Percentiles rank a stretch among this genome's conserved stretches.
Conservation (phyloP, 2,113 vertebrate species). For the Nyctereutes procyonoides region DNA sequence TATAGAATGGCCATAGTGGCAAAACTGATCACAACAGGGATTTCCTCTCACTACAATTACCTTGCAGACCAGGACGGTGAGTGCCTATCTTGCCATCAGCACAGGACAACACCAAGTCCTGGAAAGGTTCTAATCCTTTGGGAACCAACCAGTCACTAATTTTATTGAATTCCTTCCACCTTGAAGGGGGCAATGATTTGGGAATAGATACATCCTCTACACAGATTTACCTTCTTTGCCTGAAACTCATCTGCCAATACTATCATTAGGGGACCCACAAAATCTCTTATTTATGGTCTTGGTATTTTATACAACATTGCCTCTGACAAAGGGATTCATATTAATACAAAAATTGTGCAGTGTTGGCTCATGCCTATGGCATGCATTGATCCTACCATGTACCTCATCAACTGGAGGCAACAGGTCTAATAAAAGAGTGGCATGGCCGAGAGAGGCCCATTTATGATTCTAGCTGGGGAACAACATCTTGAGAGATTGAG, state of each 20-base stretch:
- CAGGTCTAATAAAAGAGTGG: not conserved
- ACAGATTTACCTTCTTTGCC: not conserved
- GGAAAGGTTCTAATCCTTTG: not conserved
- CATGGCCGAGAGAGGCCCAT: not conserved
- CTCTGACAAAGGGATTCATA: not conserved
- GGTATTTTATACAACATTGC: not conserved
- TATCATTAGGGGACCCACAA: not conserved
- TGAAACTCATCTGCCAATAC: not conserved
- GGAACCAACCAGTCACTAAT: not conserved
- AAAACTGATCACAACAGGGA: not conserved
- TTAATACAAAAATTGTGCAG: not conserved
- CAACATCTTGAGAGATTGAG: not conserved
- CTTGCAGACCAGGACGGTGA: not conserved
- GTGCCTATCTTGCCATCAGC: not conserved
- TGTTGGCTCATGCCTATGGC: no score
- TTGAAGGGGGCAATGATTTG: not conserved
- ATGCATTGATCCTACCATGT: not conserved
- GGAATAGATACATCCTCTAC: not conserved
- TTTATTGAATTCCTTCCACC: not conserved
- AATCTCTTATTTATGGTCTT: not conserved
- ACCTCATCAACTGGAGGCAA: not conserved
- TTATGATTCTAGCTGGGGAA: not conserved
- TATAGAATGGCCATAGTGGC: not conserved
- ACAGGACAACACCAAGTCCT: not conserved
- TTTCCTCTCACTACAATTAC: not conserved